phyloP scores from a whole-genome alignment of 2,797 vertebrate genomes.

The Oreortyx pictus region DNA sequence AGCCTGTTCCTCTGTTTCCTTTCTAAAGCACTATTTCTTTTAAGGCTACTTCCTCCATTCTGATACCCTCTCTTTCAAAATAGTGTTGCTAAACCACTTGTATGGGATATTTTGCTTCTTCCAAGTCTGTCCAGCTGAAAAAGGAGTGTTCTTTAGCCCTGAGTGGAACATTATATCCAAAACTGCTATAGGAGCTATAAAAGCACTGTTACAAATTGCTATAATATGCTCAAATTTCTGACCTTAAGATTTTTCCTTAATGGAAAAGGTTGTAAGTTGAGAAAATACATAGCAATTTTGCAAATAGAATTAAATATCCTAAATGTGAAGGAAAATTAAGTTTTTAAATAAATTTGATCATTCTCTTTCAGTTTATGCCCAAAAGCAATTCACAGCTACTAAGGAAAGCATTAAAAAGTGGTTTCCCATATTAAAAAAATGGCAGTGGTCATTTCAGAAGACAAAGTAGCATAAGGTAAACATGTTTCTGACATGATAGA shows the following conservation, averaged over 20 bases:
- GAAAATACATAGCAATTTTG: not conserved
- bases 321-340: not conserved
- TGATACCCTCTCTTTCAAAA: not conserved
- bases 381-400: not conserved
- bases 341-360: not conserved
- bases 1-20: not conserved
- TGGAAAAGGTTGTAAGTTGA: not conserved
- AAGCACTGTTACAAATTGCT: not conserved
- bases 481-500: fast-evolving
- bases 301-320: not conserved
- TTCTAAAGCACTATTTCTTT: not conserved
- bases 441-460: not conserved
- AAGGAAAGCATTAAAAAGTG: not conserved
- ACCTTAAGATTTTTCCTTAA: not conserved
- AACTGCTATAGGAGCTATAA: not conserved
- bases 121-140: not conserved
- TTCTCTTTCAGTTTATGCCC: not conserved
- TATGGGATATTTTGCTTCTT: not conserved
- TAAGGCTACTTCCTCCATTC: not conserved
- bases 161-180: not conserved
- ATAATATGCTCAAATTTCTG: not conserved
- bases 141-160: not conserved
- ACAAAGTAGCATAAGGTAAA: not conserved
- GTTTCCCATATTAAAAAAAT: not conserved
- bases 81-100: not conserved